A percentile compares a stretch with the other conserved stretches of the same genome.
phyloP scores from a whole-genome alignment of 2,797 vertebrate genomes.

The Clarias fuscus region DNA sequence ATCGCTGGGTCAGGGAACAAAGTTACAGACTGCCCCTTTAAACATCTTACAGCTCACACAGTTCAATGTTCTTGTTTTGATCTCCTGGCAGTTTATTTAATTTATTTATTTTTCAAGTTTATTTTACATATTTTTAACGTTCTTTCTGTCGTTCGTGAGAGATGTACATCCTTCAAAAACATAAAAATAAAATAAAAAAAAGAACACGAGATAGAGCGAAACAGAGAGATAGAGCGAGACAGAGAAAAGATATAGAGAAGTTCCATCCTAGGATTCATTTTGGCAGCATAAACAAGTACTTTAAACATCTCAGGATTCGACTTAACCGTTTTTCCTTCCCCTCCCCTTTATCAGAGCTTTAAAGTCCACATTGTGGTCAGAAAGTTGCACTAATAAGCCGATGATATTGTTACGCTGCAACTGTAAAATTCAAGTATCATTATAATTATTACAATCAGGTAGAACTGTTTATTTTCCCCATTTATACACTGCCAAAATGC shows the following conservation, averaged over 20 bases:
- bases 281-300: conserved; percentile 53
- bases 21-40: conserved; percentile 14
- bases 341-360: conserved; percentile 4
- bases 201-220: neutral
- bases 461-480: conserved; percentile 41
- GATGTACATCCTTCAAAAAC: neutral
- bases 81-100: neutral
- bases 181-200: too few species aligned
- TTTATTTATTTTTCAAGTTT: neutral
- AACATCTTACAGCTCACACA: neutral
- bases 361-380: conserved; percentile 28
- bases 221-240: neutral
- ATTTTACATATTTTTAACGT: neutral
- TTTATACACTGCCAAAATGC: conserved; percentile 63
- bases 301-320: neutral
- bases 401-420: conserved; percentile 40
- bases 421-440: conserved; percentile 51
- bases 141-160: neutral
- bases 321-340: neutral
- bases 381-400: conserved; percentile 33
- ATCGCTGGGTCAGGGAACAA: neutral
- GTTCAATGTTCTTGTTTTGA: neutral
- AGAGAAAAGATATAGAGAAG: neutral
- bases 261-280: conserved; percentile 43
- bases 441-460: conserved; percentile 30